Evolutionary conservation across 2,888 invertebrate genomes (phyloP).

Genomic region (Polymixis flavicincta): DNA sequence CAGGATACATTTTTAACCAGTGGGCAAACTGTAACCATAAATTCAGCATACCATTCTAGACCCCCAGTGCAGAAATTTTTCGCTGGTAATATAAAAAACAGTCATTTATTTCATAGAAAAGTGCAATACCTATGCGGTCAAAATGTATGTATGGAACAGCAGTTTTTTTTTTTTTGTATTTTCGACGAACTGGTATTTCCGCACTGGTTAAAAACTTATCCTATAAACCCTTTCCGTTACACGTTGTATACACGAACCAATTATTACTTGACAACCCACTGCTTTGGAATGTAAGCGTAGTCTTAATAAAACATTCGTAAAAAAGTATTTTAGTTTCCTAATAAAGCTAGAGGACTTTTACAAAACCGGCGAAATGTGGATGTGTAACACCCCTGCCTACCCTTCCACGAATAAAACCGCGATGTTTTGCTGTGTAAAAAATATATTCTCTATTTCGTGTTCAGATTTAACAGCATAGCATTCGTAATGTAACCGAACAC

Average conservation of each 20-base stretch:
- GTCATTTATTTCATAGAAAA: no score
- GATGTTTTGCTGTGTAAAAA: not conserved
- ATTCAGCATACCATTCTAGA: no score
- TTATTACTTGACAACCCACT: not conserved
- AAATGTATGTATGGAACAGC: no score
- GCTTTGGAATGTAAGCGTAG: not conserved
- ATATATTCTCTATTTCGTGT: constrained; percentile 12
- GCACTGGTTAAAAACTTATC: no score
- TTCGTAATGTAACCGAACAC: constrained; percentile 52
- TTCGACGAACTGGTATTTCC: no score
- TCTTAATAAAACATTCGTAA: not conserved
- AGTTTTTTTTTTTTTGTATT: no score
- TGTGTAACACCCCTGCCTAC: not conserved
- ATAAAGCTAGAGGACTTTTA: not conserved
- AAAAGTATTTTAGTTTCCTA: not conserved
- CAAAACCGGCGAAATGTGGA: not conserved
- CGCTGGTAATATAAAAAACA: no score
- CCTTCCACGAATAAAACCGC: not conserved
- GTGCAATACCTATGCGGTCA: no score
- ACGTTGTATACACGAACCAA: not conserved
- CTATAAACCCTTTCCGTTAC: no score
- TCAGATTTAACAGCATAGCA: constrained; percentile 27
- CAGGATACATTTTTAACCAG: no score
- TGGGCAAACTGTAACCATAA: no score
- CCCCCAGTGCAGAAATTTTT: no score